phyloP scores from a whole-genome alignment of 1,140 invertebrate species.

The Forficula auricularia region DNA sequence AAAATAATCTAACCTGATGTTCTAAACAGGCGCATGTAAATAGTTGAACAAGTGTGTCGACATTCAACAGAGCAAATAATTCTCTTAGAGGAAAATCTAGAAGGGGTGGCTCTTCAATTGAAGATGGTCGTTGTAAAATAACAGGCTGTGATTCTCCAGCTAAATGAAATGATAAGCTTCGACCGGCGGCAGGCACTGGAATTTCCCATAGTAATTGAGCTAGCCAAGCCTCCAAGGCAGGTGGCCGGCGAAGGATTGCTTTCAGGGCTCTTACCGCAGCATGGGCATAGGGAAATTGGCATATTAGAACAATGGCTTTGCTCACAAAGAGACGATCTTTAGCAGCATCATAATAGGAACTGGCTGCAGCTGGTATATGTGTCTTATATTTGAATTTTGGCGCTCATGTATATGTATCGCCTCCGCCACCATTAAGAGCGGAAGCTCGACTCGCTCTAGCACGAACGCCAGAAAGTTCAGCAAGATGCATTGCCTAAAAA shows the following conservation, averaged over 20 bases:
- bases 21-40: slow-evolving; percentile 91
- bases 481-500: slow-evolving; percentile 67
- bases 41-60: slow-evolving; percentile 81
- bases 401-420: slow-evolving; percentile 60
- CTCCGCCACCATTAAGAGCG: slow-evolving; percentile 29
- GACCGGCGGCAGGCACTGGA: slow-evolving; percentile 68
- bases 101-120: slow-evolving; percentile 67
- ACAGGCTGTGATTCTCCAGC: slow-evolving; percentile 41
- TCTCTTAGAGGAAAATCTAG: slow-evolving; percentile 83
- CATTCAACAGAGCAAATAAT: slow-evolving; percentile 70
- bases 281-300: slow-evolving; percentile 75
- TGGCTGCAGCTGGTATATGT: slow-evolving; percentile 41
- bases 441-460: background rate
- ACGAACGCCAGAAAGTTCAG: slow-evolving; percentile 62
- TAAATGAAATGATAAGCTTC: slow-evolving; percentile 65
- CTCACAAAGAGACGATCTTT: slow-evolving; percentile 87
- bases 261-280: slow-evolving; percentile 31
- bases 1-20: slow-evolving; percentile 93
- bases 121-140: slow-evolving; percentile 51
- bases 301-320: slow-evolving; percentile 85
- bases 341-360: slow-evolving; percentile 78
- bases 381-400: slow-evolving; percentile 73
- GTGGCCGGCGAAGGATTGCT: too few relatives aligned
- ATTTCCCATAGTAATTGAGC: slow-evolving; percentile 70
- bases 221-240: too few relatives aligned